Evolutionary conservation across 2,888 invertebrate species (phyloP), one percentile per base, ranked within the genome.

Genomic region (Scaptodrosophila latifasciaeformis): DNA sequence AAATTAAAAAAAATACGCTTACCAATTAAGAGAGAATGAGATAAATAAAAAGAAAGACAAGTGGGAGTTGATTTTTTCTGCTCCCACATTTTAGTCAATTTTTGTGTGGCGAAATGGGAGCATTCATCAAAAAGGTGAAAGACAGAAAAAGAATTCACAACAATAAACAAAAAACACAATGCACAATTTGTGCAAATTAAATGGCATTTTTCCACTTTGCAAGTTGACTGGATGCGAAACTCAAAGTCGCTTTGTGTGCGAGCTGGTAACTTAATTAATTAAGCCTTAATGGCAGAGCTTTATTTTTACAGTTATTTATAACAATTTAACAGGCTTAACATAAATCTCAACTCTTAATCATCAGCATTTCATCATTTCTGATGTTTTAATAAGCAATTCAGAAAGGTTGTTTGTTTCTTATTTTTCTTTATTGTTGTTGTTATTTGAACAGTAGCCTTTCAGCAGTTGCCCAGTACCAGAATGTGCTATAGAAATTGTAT

Each of bases 211-310:
- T 69, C 61, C 60, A 56, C 52, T 74, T 63, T 75, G 50, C 55
- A 55, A 29, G 19, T 47, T 19, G 35, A 13, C n/a, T n/a, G n/a
- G n/a, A n/a, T n/a, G n/a, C 31, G 21, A 46, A 46, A 34, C 45
- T 43, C 17, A 56, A 72, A 64, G 7, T 12, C 9, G 29, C 12
- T 29, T 45, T n/a, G 15, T 60, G 62, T 65, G 55, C 58, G 50
- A 66, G 54, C 52, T 63, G 69, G 65, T 60, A 59, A 71, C 68
- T 62, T 68, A 72, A 80, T 75, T 81, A 81, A 81, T 81, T 66
- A n/a, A n/a, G n/a, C n/a, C n/a, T n/a, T n/a, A n/a, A n/a, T n/a
- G n/a, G n/a, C n/a, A n/a, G n/a, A n/a, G 62, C 51, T 49, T 62
- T 68, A 53, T 53, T 44, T 64, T 62, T 62, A 63, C 77, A 57